phyloP scores from a whole-genome alignment of 2,888 invertebrate species.

The Acanthosoma haemorrhoidale region DNA sequence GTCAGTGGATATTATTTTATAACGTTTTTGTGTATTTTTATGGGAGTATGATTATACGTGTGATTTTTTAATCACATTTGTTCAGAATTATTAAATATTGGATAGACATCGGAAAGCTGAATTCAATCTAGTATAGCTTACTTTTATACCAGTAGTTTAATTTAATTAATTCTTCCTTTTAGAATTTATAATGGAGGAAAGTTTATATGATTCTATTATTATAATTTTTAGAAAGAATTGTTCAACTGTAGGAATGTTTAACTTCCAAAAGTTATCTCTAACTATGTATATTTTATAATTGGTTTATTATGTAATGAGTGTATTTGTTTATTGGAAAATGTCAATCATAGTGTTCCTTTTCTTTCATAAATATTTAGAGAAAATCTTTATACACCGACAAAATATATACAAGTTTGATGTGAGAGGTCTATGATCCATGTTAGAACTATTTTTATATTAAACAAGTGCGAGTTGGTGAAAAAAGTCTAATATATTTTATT shows the following conservation, averaged over 20 bases:
- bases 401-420: not conserved
- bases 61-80: no score
- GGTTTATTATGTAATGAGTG: not conserved
- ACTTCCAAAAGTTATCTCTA: not conserved
- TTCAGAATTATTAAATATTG: no score
- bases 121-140: not conserved
- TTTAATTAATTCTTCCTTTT: not conserved
- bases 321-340: not conserved
- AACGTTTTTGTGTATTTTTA: no score
- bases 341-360: not conserved
- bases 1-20: no score
- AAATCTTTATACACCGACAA: not conserved
- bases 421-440: not conserved
- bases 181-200: not conserved
- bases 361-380: not conserved
- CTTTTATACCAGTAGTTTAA: constrained; percentile 10
- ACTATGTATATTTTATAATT: not conserved
- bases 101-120: not conserved
- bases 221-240: not conserved
- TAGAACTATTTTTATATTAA: constrained; percentile 10
- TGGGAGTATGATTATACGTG: no score
- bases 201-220: not conserved
- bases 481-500: no score
- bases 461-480: constrained; percentile 1
- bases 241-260: not conserved